phyloP scores from a whole-genome alignment of 2,113 vertebrate species.

The Recurvirostra avosetta region DNA sequence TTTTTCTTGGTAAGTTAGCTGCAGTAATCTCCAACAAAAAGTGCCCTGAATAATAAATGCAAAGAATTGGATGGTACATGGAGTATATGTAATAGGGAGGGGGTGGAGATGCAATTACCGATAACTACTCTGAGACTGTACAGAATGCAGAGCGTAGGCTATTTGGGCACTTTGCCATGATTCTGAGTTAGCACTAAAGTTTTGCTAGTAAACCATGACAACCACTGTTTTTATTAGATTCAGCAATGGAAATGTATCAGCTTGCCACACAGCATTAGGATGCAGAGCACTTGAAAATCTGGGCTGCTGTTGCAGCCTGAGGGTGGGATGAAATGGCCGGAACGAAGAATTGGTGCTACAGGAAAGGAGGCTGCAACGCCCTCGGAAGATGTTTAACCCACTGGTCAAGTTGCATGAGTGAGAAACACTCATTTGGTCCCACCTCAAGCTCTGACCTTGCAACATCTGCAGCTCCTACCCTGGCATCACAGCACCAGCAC shows the following conservation, averaged over 20 bases:
- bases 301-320: neutral
- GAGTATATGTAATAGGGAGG: neutral
- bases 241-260: neutral
- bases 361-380: neutral
- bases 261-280: neutral
- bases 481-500: neutral
- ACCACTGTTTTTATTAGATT: neutral
- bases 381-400: neutral
- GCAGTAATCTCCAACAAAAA: neutral
- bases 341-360: neutral
- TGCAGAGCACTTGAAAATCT: neutral
- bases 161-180: neutral
- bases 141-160: neutral
- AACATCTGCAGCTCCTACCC: accelerated
- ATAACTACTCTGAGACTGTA: neutral
- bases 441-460: neutral
- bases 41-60: neutral
- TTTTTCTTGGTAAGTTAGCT: neutral
- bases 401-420: neutral
- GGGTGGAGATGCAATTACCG: neutral
- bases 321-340: neutral
- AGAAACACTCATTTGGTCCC: neutral
- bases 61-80: neutral
- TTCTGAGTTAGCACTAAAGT: slow-evolving; percentile 20
- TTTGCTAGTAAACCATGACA: slow-evolving; percentile 23